These are phyloP conservation scores for Actinernus sp. DNA, from an alignment of 92 coral and sea anemone genomes.

Conservation along the genomic window DNA sequence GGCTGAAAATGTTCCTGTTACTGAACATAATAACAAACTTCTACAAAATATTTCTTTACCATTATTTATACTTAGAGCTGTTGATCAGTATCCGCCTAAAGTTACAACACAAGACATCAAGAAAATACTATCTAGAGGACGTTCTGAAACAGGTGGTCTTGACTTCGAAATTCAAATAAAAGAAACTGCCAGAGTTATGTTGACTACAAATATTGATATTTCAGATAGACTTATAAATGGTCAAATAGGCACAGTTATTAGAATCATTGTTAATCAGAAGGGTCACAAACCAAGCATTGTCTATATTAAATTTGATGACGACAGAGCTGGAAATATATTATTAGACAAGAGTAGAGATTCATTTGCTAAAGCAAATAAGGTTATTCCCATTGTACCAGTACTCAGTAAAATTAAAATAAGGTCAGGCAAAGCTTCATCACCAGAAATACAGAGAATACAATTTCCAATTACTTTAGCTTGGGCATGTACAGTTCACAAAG, in stretches of 20 bases:
- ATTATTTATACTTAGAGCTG: slow-evolving; percentile 10
- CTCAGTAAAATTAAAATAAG: slow-evolving; percentile 56
- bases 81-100: slow-evolving; percentile 30
- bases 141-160: slow-evolving; percentile 42
- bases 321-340: slow-evolving; percentile 41
- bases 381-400: slow-evolving; percentile 70
- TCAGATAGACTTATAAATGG: slow-evolving; percentile 76
- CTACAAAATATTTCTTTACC: slow-evolving; percentile 24
- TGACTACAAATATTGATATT: slow-evolving; percentile 63
- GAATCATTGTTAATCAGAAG: slow-evolving; percentile 21
- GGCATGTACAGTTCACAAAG: slow-evolving; percentile 73
- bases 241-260: slow-evolving; percentile 69
- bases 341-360: slow-evolving; percentile 20
- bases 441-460: slow-evolving; percentile 76
- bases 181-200: slow-evolving; percentile 66
- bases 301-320: slow-evolving; percentile 76
- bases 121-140: slow-evolving; percentile 14
- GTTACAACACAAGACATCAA: slow-evolving; percentile 33
- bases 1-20: slow-evolving; percentile 65
- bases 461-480: slow-evolving; percentile 75
- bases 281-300: slow-evolving; percentile 39
- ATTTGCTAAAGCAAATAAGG: slow-evolving; percentile 56
- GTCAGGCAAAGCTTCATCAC: slow-evolving; percentile 69
- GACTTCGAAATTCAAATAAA: slow-evolving; percentile 56
- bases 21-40: slow-evolving; percentile 21